Conservation (phyloP, 2,797 vertebrate species). For the Clarias platycephalus region DNA sequence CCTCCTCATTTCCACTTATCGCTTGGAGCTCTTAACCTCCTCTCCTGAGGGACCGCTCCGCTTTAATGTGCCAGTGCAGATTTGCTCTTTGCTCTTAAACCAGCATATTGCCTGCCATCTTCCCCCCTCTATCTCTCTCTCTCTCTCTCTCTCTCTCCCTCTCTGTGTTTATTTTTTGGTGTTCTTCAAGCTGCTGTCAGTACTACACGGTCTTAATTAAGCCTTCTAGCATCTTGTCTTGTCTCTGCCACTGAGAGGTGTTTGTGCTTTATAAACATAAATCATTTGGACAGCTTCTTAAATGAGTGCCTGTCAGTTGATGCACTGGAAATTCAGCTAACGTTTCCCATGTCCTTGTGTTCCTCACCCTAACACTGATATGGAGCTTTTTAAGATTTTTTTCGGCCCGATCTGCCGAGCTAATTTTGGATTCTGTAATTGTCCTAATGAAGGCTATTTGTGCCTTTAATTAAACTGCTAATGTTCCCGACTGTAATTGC, state of each 20-base stretch:
- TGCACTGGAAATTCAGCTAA: not conserved
- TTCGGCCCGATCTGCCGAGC: not conserved
- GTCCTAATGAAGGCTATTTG: not conserved
- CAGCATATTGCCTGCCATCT: slow-evolving; percentile 40
- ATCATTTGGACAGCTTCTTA: slow-evolving; percentile 13
- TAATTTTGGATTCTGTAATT: slow-evolving; percentile 2
- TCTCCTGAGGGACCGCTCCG: slow-evolving; percentile 67
- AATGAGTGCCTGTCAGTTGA: not conserved
- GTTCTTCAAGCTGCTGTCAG: slow-evolving; percentile 25
- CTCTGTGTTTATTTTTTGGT: slow-evolving; percentile 18
- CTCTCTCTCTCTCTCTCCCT: slow-evolving; percentile 9
- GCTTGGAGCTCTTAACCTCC: slow-evolving; percentile 65
- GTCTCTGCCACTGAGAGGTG: not conserved
- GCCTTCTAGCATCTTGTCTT: slow-evolving; percentile 13
- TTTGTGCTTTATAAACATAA: slow-evolving; percentile 19
- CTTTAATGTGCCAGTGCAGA: slow-evolving; percentile 54
- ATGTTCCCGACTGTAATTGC: not conserved
- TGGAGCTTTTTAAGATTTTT: not conserved
- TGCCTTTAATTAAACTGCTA: not conserved
- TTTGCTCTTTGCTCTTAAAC: slow-evolving; percentile 65
- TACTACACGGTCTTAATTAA: slow-evolving; percentile 21
- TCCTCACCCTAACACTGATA: not conserved
- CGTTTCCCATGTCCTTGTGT: not conserved
- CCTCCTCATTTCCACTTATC: slow-evolving; percentile 58
- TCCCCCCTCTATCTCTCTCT: slow-evolving; percentile 15